Base-by-base conservation (phyloP, 2,888 invertebrate species). In the Petrolisthes cinctipes region DNA sequence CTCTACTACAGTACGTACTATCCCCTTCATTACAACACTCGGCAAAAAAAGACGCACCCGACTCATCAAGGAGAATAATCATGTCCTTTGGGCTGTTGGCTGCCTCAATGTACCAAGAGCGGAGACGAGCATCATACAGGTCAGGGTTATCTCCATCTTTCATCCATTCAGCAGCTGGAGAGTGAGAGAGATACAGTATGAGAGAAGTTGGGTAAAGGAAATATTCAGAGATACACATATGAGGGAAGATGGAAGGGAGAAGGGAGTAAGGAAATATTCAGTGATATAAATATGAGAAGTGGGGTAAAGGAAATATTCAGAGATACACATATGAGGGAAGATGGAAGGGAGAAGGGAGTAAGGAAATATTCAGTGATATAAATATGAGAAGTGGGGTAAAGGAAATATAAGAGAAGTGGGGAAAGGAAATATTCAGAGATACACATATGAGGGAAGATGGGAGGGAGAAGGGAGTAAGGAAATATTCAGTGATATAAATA, bases 51-150 rank as follows among this genome's bases (percentile, higher is more conserved):
- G 37, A 37, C 37, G 2, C 54, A 91, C 91, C 91, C 82, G 98
- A 98, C 86, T 96, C 95, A 92, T 99, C 99, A 90, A 99, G 94
- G 85, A 99, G 94, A 89, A 99, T 98, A 56, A 99, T 95, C 91
- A 99, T 96, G 92, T 99, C 99, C 93, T 99, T 99, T 9, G 99
- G 98, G 92, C 98, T 98, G 0, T 99, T 98, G 0, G 99, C 98
- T 0, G 99, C 99, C 93, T 98, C 97, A 91, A 99, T 98, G 93
- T 98, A 99, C 98, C 98, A 99, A 75, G 97, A 97, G 88, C 96
- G 94, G 78, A 97, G 96, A 85, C 99, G 95, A 92, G 98, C 98
- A 93, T 99, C 99, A 93, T 97, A 99, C 2, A 96, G 95, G 92
- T 98, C 98, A 82, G 96, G 95, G 83, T 92, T 92, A 75, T 91